These are phyloP conservation scores for Halcyon badia DNA, from an alignment of 2,797 vertebrate genomes.

Conservation along the genomic window DNA sequence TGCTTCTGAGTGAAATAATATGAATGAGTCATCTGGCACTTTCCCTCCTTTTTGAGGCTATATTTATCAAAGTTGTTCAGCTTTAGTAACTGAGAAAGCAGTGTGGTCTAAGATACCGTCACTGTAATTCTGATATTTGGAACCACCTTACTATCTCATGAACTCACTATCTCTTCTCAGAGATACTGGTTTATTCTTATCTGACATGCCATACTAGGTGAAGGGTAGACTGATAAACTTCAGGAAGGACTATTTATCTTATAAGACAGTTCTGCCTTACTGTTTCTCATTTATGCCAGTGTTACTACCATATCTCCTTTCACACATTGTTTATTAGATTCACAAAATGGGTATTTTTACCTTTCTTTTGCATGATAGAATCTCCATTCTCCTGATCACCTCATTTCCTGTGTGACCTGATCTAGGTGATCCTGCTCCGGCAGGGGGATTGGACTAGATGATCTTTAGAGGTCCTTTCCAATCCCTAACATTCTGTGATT, in stretches of 20 bases:
- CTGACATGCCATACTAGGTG: background rate
- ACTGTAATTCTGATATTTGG: background rate
- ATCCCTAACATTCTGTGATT: too few species aligned
- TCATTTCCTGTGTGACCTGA: background rate
- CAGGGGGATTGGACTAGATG: too few species aligned
- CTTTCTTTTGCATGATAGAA: background rate
- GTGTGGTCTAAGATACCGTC: background rate
- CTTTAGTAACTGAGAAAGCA: background rate
- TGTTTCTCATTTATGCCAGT: background rate
- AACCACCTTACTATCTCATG: background rate
- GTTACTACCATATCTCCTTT: background rate
- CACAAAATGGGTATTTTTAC: background rate
- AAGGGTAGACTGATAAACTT: conserved; percentile 2
- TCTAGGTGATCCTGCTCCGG: too few species aligned
- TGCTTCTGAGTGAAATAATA: background rate
- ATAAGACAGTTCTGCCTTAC: background rate
- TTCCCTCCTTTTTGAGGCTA: background rate
- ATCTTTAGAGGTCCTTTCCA: too few species aligned
- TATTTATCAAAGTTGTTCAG: background rate
- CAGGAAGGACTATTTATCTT: background rate
- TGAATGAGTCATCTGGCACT: background rate
- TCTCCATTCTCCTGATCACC: background rate
- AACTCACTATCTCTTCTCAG: background rate
- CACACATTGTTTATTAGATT: background rate
- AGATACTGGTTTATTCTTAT: background rate